A percentile compares a stretch with the other conserved stretches of the same genome.
phyloP scores from a whole-genome alignment of 2,797 vertebrate species.

The Macropus fuliginosus region DNA sequence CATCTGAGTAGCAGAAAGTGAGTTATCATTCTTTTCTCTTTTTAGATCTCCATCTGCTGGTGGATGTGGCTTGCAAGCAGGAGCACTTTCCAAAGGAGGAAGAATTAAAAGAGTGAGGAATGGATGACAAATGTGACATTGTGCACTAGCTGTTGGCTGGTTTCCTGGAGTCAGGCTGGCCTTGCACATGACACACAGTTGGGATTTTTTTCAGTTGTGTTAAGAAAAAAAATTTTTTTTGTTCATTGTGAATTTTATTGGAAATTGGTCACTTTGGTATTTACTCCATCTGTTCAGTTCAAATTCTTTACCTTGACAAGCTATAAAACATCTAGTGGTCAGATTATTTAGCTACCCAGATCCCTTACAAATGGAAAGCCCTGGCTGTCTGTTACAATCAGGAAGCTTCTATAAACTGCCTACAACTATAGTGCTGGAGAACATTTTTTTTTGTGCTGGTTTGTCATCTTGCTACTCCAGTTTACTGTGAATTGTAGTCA shows the following conservation, averaged over 20 bases:
- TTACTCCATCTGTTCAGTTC: conserved; percentile 71
- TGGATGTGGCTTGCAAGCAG: conserved; percentile 82
- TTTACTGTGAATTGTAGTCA: neutral
- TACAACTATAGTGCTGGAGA: conserved; percentile 32
- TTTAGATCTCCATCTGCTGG: conserved; percentile 85
- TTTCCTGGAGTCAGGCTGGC: conserved; percentile 58
- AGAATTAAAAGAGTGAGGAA: conserved; percentile 80
- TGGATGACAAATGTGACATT: conserved; percentile 74
- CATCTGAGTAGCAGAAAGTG: conserved; percentile 46
- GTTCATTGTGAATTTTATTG: conserved; percentile 73
- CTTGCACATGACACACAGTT: conserved; percentile 68
- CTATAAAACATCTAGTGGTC: conserved; percentile 67
- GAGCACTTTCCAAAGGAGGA: conserved; percentile 79
- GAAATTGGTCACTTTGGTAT: conserved; percentile 71
- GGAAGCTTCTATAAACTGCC: conserved; percentile 61
- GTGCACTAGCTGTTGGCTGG: conserved; percentile 78
- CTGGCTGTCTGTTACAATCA: conserved; percentile 61
- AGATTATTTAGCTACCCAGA: conserved; percentile 52
- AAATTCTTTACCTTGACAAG: conserved; percentile 70
- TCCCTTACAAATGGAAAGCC: conserved; percentile 63
- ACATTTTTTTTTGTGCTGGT: conserved; percentile 9
- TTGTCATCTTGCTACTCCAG: conserved; percentile 6
- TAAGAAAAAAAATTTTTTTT: conserved; percentile 70
- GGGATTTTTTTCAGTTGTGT: conserved; percentile 73
- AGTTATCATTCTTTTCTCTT: conserved; percentile 74